Conservation (phyloP, 2,797 vertebrate genomes). For the Aphelocoma californica region DNA sequence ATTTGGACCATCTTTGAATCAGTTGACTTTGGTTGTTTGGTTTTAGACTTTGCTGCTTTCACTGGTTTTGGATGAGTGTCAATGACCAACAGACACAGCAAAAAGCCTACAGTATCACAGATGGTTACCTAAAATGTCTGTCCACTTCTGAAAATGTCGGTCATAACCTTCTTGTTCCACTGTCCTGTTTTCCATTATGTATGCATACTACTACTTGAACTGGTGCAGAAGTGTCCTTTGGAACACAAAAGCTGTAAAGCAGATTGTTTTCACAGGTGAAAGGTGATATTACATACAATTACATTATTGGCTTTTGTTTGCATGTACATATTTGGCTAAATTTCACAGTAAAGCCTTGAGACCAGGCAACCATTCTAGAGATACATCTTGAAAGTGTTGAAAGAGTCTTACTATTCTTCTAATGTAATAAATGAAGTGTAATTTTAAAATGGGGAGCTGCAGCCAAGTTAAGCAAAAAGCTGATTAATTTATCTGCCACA, state of each 20-base stretch:
- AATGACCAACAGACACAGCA: not conserved
- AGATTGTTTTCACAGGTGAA: not conserved
- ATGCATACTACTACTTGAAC: not conserved
- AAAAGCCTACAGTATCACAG: not conserved
- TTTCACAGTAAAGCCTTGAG: not conserved
- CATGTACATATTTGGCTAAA: not conserved
- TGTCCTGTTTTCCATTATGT: not conserved
- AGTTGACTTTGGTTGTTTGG: not conserved
- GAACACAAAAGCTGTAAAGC: not conserved
- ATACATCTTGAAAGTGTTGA: not conserved
- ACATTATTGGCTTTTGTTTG: not conserved
- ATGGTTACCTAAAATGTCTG: not conserved
- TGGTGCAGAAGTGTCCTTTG: not conserved
- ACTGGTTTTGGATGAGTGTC: not conserved
- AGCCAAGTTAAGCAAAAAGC: not conserved
- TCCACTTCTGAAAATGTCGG: not conserved
- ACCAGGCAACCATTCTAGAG: not conserved
- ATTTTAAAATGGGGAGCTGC: not conserved
- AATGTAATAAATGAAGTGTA: not conserved
- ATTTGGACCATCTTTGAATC: not conserved
- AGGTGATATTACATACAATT: not conserved
- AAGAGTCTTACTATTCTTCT: not conserved
- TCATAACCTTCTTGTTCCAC: not conserved
- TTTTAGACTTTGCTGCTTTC: not conserved
- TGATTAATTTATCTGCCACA: not conserved